Evolutionary conservation across 2,888 invertebrate genomes (phyloP).

Genomic region (Cactoblastis cactorum): DNA sequence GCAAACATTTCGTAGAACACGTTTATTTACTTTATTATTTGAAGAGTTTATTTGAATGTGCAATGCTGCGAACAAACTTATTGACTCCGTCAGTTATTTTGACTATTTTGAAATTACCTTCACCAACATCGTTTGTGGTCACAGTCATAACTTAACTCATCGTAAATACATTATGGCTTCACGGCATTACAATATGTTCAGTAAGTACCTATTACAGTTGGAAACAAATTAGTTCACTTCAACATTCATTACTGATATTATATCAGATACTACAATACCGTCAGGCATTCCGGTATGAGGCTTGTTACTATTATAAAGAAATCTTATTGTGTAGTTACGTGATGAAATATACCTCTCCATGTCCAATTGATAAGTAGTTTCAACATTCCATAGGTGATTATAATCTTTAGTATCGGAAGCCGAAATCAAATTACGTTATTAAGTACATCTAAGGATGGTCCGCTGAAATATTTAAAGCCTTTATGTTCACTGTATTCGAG

Average conservation of each 20-base stretch:
- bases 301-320: slow-evolving; percentile 28
- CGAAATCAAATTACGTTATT: slow-evolving; percentile 57
- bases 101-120: background rate
- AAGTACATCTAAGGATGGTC: slow-evolving; percentile 21
- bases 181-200: background rate
- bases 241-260: slow-evolving; percentile 24
- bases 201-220: slow-evolving; percentile 14
- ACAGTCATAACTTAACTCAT: background rate
- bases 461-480: background rate
- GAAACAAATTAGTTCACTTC: slow-evolving; percentile 22
- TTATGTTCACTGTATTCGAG: background rate
- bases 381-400: slow-evolving; percentile 54
- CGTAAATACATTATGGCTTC: background rate
- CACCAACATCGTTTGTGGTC: background rate
- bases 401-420: slow-evolving; percentile 53
- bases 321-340: slow-evolving; percentile 25
- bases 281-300: slow-evolving; percentile 27
- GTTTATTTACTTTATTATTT: background rate
- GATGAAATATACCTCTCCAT: slow-evolving; percentile 37
- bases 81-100: background rate
- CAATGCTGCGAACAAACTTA: background rate
- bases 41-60: background rate
- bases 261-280: slow-evolving; percentile 29
- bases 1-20: background rate
- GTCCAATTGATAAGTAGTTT: slow-evolving; percentile 59